Evolutionary conservation across 2,113 vertebrate species (phyloP).

Genomic region (Numida meleagris): DNA sequence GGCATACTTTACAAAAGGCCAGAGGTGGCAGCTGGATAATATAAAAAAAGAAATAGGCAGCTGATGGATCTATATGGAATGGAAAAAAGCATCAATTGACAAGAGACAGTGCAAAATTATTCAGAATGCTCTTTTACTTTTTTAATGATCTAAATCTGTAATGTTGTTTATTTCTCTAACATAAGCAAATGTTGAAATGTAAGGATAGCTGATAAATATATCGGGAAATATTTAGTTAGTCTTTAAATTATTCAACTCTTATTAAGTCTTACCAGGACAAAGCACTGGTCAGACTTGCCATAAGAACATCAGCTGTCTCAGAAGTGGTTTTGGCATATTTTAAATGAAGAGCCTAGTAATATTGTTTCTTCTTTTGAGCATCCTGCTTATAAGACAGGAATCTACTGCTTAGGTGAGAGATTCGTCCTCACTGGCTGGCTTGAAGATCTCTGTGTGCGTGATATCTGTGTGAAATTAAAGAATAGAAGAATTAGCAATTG

Average conservation of each 20-base stretch:
- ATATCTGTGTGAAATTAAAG: background rate
- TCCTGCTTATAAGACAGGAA: background rate
- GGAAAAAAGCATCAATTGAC: background rate
- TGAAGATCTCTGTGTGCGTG: background rate
- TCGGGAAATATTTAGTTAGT: background rate
- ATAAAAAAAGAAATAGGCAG: background rate
- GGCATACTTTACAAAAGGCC: background rate
- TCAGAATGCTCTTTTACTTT: background rate
- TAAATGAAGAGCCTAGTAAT: background rate
- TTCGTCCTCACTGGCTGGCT: accelerated
- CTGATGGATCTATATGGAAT: background rate
- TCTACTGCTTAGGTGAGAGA: background rate
- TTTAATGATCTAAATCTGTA: background rate
- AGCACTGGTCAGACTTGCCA: background rate
- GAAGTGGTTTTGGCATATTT: background rate
- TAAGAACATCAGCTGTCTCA: background rate
- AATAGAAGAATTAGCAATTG: background rate
- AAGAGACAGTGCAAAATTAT: background rate
- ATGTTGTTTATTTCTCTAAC: background rate
- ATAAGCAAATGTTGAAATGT: background rate
- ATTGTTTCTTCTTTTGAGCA: background rate
- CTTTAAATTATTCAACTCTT: background rate
- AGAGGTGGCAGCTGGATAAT: background rate
- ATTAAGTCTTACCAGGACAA: background rate
- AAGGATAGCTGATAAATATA: background rate